phyloP scores from a whole-genome alignment of 2,113 vertebrate genomes.

The Oceanites oceanicus region DNA sequence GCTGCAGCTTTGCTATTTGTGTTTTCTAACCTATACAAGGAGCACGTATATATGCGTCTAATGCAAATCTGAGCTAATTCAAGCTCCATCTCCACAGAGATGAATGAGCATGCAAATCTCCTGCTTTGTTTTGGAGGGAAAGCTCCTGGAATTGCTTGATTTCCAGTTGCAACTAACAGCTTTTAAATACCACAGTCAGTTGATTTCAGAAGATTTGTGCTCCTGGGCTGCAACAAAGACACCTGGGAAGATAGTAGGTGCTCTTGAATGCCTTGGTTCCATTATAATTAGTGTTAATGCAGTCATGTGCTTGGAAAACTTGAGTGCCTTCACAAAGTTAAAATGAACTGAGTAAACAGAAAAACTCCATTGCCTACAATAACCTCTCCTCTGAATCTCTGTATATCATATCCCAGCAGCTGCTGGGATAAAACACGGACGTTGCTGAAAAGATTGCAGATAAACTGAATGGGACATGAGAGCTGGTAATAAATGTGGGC shows the following conservation, averaged over 20 bases:
- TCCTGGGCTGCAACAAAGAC: not conserved
- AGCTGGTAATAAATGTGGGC: not conserved
- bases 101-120: conserved; percentile 54
- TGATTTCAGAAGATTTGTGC: not conserved
- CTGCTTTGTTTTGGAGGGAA: conserved; percentile 40
- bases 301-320: not conserved
- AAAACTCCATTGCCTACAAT: not conserved
- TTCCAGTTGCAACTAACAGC: not conserved
- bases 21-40: conserved; percentile 15
- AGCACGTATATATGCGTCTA: not conserved
- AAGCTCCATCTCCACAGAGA: conserved; percentile 13
- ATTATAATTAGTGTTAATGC: not conserved
- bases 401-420: not conserved
- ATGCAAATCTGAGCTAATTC: conserved; percentile 60
- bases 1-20: conserved; percentile 11
- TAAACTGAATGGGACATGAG: not conserved
- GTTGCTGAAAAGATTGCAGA: not conserved
- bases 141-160: conserved; percentile 43
- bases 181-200: conserved; percentile 21
- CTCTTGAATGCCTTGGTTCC: not conserved
- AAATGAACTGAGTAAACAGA: not conserved
- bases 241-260: not conserved
- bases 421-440: not conserved
- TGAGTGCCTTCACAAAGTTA: not conserved
- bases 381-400: not conserved